Percentiles rank a stretch among this genome's conserved stretches.
phyloP scores from a whole-genome alignment of 1,140 invertebrate species.

The Meloidogyne hapla region DNA sequence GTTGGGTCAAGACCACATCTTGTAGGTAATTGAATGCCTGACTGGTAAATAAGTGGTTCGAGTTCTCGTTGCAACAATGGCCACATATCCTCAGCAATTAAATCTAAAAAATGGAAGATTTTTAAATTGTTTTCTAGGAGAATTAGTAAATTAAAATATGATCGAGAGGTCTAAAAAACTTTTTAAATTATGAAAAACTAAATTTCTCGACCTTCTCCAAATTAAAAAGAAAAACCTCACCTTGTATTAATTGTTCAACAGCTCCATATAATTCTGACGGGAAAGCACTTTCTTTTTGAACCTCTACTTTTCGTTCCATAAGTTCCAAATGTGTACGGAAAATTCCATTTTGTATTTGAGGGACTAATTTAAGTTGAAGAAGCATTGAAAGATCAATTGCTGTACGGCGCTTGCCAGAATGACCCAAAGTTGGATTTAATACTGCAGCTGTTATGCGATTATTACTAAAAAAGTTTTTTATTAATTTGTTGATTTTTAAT shows the following conservation, averaged over 20 bases:
- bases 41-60: constrained; percentile 53
- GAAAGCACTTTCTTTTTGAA: constrained; percentile 57
- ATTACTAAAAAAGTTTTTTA: constrained; percentile 47
- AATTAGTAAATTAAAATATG: constrained; percentile 7
- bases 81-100: constrained; percentile 63
- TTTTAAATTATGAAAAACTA: too few relatives aligned
- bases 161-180: too few relatives aligned
- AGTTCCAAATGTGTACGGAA: constrained; percentile 59
- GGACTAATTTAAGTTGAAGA: constrained; percentile 49
- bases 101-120: constrained; percentile 45
- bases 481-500: too few relatives aligned
- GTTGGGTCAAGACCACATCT: constrained; percentile 58
- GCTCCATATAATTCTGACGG: constrained; percentile 53
- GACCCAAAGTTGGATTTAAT: constrained; percentile 50
- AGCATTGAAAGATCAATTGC: constrained; percentile 50
- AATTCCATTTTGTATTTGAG: constrained; percentile 57
- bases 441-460: constrained; percentile 59
- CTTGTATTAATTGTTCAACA: constrained; percentile 59
- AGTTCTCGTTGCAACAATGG: constrained; percentile 56
- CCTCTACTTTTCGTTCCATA: constrained; percentile 53
- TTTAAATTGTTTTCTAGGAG: constrained; percentile 1
- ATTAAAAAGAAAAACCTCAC: constrained; percentile 24
- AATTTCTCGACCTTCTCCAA: too few relatives aligned
- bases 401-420: constrained; percentile 35
- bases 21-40: constrained; percentile 53